Base-by-base conservation (phyloP, 2,113 vertebrate genomes). In the Synodontis membranacea region DNA sequence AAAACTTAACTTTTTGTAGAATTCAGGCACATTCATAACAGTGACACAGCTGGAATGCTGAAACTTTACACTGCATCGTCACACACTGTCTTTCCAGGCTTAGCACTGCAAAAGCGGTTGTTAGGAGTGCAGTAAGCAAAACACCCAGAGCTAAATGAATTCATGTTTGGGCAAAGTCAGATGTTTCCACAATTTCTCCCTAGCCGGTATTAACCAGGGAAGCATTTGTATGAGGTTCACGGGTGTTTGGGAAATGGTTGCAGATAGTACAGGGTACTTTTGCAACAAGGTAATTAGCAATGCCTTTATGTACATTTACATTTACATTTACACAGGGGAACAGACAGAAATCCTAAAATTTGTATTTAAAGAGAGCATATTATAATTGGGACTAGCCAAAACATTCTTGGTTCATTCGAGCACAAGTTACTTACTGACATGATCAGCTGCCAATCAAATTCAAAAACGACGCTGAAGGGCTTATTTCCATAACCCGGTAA, bases 121-220 rank as follows among this genome's bases (percentile, higher is more conserved):
- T 54, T 25, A 42, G 19, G 42, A 82, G 42, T n/a, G n/a, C 60
- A 66, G 42, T 19, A 66, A 82, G 58, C n/a, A 82, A 54, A 66
- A 48, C 80, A 82, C 9, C n/a, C 28, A 28, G 39, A 82, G 60
- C 60, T 34, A 80, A 58, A 80, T 58, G 19, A 58, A 56, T 34
- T 66, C 60, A 66, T 82, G 80, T 82, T 82, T 62, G 37, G 54
- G 56, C 39, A 82, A 64, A 66, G 58, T 6, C 42, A 48, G 60
- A 82, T 48, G 60, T 66, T 66, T 82, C 42, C 42, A 46, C 81
- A 82, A n/a, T 34, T 46, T 82, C 15, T 82, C 28, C n/a, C 60
- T 66, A 14, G 78, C 78, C 52, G 58, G 31, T 58, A 80, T 58
- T 56, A 80, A 34, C 78, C 15, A 48, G 28, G 19, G 31, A 48